phyloP scores from a whole-genome alignment of 2,797 vertebrate genomes.

The Acanthurus lineatus region DNA sequence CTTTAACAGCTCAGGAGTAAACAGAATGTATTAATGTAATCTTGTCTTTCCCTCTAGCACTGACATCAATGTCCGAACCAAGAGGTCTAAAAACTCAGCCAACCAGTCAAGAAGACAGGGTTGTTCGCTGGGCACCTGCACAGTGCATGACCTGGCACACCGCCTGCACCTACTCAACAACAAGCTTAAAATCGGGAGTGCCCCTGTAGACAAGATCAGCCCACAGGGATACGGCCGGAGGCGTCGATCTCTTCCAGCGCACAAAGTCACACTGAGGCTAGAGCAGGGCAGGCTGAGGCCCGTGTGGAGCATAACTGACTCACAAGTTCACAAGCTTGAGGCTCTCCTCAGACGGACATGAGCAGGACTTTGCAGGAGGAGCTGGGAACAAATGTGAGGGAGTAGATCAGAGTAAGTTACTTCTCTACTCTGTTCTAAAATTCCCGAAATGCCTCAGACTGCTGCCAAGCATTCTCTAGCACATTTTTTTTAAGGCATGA shows the following conservation, averaged over 20 bases:
- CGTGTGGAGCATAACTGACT: constrained; percentile 76
- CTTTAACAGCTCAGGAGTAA: constrained; percentile 16
- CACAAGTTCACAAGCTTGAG: constrained; percentile 81
- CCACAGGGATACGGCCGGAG: constrained; percentile 93
- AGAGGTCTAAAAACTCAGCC: constrained; percentile 89
- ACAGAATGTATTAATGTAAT: constrained; percentile 54
- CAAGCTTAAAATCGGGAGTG: constrained; percentile 86
- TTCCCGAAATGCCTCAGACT: constrained; percentile 82
- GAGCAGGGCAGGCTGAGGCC: constrained; percentile 77
- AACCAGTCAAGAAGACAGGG: constrained; percentile 85
- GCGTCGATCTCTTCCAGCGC: constrained; percentile 85
- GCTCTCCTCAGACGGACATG: constrained; percentile 82
- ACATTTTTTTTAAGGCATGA: constrained; percentile 78
- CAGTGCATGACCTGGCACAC: constrained; percentile 91
- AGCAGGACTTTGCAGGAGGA: constrained; percentile 63
- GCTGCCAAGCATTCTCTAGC: constrained; percentile 79
- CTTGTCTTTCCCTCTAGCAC: constrained; percentile 72
- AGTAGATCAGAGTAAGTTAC: constrained; percentile 56
- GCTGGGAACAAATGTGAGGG: constrained; percentile 62
- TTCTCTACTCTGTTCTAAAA: constrained; percentile 73
- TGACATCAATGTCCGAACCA: constrained; percentile 87
- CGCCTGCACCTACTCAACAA: constrained; percentile 90
- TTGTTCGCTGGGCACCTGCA: constrained; percentile 93
- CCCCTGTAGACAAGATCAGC: constrained; percentile 90
- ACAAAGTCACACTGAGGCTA: constrained; percentile 64